Evolutionary conservation across 2,888 invertebrate genomes (phyloP), one percentile per base, ranked within the genome.

Genomic region (Melipona bicolor): DNA sequence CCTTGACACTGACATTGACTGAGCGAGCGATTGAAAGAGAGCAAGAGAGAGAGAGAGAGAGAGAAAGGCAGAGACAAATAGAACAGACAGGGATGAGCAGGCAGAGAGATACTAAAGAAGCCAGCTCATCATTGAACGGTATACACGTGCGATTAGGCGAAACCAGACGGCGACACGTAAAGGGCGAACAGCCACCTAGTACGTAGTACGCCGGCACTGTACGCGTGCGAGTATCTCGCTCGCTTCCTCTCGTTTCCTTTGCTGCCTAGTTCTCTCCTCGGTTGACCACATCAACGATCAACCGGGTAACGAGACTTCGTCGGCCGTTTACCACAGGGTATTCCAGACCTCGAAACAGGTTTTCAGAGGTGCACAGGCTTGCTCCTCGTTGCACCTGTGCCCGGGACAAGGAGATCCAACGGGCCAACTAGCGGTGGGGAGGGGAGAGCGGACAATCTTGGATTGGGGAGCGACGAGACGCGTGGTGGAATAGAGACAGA

Each of bases 1-100:
- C 94, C 94, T 94, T 94, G 94, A 94, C 94, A 94, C 92, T 94
- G 94, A 94, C 94, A 94, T 93, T 94, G 93, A 91, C 88, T 88
- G 87, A 90, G 82, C 71, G 77, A 88, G 79, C 70, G 72, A 82
- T 36, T 27, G 68, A 61, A 73, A 74, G 43, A 61, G 43, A 67
- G 56, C 54, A 27, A 27, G 27, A 27, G 32, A 32, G 32, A 3
- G 32, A 32, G 32, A 32, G 32, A 32, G 9, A 27, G 32, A 36
- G n/a, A 52, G 15, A 43, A 43, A 43, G 43, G 24, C 13, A 17
- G n/a, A 59, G 15, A 32, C 17, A 50, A 19, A 27, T 50, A 5
- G 21, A 32, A 69, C 56, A 36, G 21, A 13, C 24, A 2, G 1
- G 32, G 54, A 52, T 13, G 43, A 61, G 11, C 43, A 56, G 50